Evolutionary conservation across 2,888 invertebrate genomes (phyloP).

Genomic region (Tortricodes alternella): DNA sequence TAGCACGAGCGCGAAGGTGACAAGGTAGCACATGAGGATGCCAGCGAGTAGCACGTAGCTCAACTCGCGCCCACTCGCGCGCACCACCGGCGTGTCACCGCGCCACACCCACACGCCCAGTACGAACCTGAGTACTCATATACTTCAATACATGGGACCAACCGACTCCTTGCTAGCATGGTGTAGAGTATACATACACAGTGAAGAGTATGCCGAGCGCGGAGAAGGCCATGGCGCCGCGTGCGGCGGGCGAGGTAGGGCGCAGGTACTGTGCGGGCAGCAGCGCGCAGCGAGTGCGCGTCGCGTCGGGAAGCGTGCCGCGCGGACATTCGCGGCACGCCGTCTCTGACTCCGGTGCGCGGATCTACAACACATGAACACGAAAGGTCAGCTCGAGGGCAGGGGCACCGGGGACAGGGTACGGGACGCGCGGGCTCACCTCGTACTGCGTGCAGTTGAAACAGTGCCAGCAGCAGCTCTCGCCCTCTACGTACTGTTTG

Average conservation of each 20-base stretch:
- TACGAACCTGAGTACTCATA: conserved; percentile 77
- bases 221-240: conserved; percentile 94
- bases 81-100: conserved; percentile 97
- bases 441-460: conserved; percentile 83
- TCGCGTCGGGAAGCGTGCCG: conserved; percentile 91
- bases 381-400: neutral
- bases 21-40: conserved; percentile 94
- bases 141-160: too few species aligned
- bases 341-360: conserved; percentile 89
- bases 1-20: conserved; percentile 95
- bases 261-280: conserved; percentile 92
- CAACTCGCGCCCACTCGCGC: conserved; percentile 95
- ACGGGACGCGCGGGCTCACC: too few species aligned
- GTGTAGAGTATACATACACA: conserved; percentile 61
- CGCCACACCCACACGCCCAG: conserved; percentile 89
- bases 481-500: conserved; percentile 95
- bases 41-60: conserved; percentile 95
- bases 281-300: conserved; percentile 87
- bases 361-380: conserved; percentile 84
- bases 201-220: conserved; percentile 92
- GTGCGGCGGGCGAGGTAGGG: conserved; percentile 92
- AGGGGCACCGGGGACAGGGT: too few species aligned
- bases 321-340: conserved; percentile 91
- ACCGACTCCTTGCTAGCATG: neutral
- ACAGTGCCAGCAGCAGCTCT: conserved; percentile 97